Conservation (phyloP, 2,113 vertebrate genomes). For the Todiramphus chloris region DNA sequence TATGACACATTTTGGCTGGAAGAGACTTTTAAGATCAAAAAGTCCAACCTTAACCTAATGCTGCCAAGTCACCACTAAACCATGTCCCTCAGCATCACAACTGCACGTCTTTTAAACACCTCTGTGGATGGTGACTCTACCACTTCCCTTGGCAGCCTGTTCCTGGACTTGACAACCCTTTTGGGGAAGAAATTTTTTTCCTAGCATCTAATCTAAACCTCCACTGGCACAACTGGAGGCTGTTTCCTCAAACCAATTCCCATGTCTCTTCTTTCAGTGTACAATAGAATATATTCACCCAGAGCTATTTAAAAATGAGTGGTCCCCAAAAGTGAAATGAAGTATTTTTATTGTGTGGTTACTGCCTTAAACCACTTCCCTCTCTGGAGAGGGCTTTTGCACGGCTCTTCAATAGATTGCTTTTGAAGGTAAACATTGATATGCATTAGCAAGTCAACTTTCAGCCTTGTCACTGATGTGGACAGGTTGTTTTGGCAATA, state of each 20-base stretch:
- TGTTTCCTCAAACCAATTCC: background rate
- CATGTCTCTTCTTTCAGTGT: background rate
- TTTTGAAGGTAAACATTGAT: background rate
- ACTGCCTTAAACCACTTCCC: background rate
- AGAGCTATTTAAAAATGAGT: background rate
- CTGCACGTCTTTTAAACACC: background rate
- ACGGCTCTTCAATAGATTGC: background rate
- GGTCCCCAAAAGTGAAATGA: background rate
- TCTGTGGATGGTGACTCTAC: background rate
- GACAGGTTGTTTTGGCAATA: background rate
- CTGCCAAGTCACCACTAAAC: background rate
- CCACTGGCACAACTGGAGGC: background rate
- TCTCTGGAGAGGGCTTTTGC: background rate
- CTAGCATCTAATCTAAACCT: background rate
- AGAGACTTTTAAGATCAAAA: background rate
- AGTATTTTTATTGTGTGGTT: background rate
- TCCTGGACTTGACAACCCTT: background rate
- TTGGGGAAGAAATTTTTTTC: background rate
- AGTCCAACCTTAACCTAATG: background rate
- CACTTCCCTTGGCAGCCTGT: background rate
- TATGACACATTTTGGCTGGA: too few relatives aligned
- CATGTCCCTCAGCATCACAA: background rate
- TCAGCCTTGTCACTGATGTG: background rate
- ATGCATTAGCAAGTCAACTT: background rate
- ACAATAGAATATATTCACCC: background rate